phyloP scores from a whole-genome alignment of 2,888 invertebrate genomes.

The Gymnosoma rotundatum region DNA sequence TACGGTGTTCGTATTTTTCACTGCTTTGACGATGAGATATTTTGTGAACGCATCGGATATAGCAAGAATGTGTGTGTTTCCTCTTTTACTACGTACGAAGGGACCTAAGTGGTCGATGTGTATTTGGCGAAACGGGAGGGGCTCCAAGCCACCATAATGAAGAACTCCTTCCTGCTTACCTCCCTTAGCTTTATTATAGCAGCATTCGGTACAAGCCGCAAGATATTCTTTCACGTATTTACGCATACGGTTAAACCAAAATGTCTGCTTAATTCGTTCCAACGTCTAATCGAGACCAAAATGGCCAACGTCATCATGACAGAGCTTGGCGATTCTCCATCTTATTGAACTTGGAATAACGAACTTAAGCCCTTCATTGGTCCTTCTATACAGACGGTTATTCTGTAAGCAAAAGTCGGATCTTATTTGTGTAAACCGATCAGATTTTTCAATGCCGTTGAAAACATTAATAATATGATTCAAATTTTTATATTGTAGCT shows the following conservation, averaged over 20 bases:
- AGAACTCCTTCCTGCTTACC: constrained; percentile 31
- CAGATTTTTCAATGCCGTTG: background rate
- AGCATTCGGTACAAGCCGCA: constrained; percentile 27
- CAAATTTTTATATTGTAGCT: background rate
- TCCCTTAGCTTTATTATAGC: constrained; percentile 30
- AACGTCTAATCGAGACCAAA: constrained; percentile 38
- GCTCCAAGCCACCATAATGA: background rate
- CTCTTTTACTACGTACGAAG: constrained; percentile 27
- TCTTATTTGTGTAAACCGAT: too few relatives aligned
- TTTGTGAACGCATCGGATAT: background rate
- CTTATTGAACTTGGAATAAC: constrained; percentile 60
- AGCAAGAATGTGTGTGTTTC: constrained; percentile 32
- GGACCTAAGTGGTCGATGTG: constrained; percentile 70
- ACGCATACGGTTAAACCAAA: constrained; percentile 62
- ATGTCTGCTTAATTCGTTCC: constrained; percentile 22
- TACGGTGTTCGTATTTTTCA: too few relatives aligned
- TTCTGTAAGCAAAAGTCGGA: background rate
- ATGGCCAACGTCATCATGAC: constrained; percentile 69
- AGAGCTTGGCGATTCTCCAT: constrained; percentile 58
- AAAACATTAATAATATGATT: constrained; percentile 19
- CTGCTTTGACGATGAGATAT: too few relatives aligned
- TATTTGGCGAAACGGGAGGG: constrained; percentile 60
- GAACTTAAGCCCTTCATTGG: constrained; percentile 6
- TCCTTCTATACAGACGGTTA: constrained; percentile 44
- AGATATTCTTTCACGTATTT: constrained; percentile 46